Evolutionary conservation across 2,888 invertebrate genomes (phyloP).

Genomic region (Lepidochrysops patricia): DNA sequence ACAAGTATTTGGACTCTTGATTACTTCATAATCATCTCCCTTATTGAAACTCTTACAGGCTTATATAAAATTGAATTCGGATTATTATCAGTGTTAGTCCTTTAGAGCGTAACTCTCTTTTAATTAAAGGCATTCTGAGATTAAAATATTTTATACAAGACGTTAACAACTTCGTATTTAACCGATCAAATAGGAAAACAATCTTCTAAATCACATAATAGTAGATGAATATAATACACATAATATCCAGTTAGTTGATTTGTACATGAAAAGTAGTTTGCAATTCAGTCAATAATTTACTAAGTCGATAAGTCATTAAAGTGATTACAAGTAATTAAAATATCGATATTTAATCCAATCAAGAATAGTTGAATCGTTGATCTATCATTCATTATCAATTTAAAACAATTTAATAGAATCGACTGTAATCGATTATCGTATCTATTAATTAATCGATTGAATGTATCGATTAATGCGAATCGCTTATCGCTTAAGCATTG

Average conservation of each 20-base stretch:
- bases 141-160: background rate
- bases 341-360: constrained; percentile 20
- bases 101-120: background rate
- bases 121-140: background rate
- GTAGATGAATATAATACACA: no score
- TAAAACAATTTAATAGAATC: constrained; percentile 30
- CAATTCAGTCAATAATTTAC: background rate
- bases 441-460: constrained; percentile 21
- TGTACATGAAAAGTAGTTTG: background rate
- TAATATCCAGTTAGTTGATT: background rate
- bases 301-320: background rate
- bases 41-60: background rate
- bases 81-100: background rate
- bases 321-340: constrained; percentile 12
- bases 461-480: constrained; percentile 25
- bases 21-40: background rate
- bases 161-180: background rate
- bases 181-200: background rate
- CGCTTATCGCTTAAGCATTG: constrained; percentile 24
- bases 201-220: background rate
- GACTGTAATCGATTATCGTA: constrained; percentile 30
- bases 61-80: background rate
- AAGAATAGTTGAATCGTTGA: constrained; percentile 28
- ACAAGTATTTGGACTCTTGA: no score
- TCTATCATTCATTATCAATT: constrained; percentile 28